These are phyloP conservation scores for Dascillus cervinus DNA, from an alignment of 2,888 invertebrate genomes.

Conservation along the genomic window DNA sequence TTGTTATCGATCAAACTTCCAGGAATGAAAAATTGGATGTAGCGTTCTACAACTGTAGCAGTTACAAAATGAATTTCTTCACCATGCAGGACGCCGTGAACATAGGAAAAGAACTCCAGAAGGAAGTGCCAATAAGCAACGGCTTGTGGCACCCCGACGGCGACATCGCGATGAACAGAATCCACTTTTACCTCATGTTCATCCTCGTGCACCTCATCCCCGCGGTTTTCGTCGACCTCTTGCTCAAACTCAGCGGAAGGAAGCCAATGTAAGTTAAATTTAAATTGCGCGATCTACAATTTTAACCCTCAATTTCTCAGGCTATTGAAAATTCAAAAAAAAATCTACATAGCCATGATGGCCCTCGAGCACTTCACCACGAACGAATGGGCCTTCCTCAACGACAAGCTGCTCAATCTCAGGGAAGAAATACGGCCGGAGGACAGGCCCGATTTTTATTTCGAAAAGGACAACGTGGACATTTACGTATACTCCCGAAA, in stretches of 20 bases:
- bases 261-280: constrained; percentile 54
- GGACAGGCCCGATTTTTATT: constrained; percentile 53
- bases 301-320: too few species aligned
- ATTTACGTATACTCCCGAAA: constrained; percentile 45
- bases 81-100: constrained; percentile 56
- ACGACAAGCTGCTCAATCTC: constrained; percentile 52
- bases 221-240: constrained; percentile 64
- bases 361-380: too few species aligned
- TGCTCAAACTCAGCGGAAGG: constrained; percentile 56
- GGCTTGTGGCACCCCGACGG: constrained; percentile 62
- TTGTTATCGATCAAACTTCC: too few species aligned
- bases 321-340: too few species aligned
- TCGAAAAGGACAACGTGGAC: constrained; percentile 49
- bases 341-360: too few species aligned
- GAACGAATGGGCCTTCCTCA: constrained; percentile 71
- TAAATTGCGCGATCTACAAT: not conserved
- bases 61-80: constrained; percentile 60
- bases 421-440: constrained; percentile 43
- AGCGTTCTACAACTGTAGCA: constrained; percentile 75
- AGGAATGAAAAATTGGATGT: constrained; percentile 42
- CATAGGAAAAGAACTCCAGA: constrained; percentile 46
- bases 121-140: constrained; percentile 58
- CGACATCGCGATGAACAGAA: constrained; percentile 49
- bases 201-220: constrained; percentile 71
- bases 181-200: constrained; percentile 59